Evolutionary conservation across 2,888 invertebrate genomes (phyloP), one percentile per base, ranked within the genome.

Genomic region (Agriopis marginaria): DNA sequence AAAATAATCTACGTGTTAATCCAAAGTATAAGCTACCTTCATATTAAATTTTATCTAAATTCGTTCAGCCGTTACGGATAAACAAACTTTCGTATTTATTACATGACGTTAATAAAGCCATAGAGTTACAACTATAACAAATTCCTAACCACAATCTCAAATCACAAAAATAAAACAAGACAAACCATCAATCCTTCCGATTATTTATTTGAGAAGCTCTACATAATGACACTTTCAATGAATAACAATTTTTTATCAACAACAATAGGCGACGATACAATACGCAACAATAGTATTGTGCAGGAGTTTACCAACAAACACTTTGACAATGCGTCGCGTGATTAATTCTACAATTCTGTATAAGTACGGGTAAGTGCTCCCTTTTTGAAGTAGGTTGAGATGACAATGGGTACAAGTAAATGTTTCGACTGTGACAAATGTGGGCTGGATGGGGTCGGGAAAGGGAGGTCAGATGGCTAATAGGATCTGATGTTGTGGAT

Each of bases 231-330:
- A 56, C 65, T 73, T 76, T 76, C 75, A 72, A 75, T 80, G 78
- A 76, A 81, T 72, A 70, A 72, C 82, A 79, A 79, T 79, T 85
- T 83, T 84, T 84, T 84, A 81, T 77, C 40, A 45, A 51, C 66
- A 12, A 54, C 72, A 63, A 70, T 60, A 44, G 60, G 2, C 9
- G 55, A 68, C 59, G 47, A 53, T 67, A 70, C 58, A 59, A 63
- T 66, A 66, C 53, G 23, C 54, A 84, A 89, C 83, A 83, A 83
- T 87, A 77, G 77, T 74, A 85, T 90, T 89, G 89, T 90, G 77
- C 50, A 81, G 81, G 83, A 92, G 93, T 93, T 91, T 93, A 91
- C 93, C 91, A 93, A 93, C 93, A 93, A 82, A 86, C 84, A 75
- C 79, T 79, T 74, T 81, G 84, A 88, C 87, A 88, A 85, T 84